Evolutionary conservation across 2,797 vertebrate species (phyloP).

Genomic region (Lutjanus argentimaculatus): DNA sequence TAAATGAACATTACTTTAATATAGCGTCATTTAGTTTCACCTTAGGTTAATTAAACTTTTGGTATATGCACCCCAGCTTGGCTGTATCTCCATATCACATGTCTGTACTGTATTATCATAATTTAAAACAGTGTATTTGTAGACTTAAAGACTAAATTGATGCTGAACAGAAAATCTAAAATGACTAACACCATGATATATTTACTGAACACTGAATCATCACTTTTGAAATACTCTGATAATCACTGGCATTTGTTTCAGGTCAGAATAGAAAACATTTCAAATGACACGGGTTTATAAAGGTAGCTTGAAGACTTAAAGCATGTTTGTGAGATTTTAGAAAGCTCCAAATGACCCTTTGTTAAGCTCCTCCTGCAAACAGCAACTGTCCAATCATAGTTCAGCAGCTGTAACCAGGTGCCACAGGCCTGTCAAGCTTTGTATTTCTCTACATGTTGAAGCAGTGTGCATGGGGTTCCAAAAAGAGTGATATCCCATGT

Average conservation of each 20-base stretch:
- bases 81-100: not conserved
- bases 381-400: no score
- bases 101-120: not conserved
- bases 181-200: conserved; percentile 1
- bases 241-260: conserved; percentile 2
- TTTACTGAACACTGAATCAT: conserved; percentile 14
- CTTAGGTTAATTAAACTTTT: conserved; percentile 8
- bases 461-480: no score
- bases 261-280: not conserved
- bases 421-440: no score
- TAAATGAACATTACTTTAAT: not conserved
- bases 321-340: not conserved
- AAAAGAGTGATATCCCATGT: no score
- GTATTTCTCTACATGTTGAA: no score
- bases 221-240: not conserved
- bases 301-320: not conserved
- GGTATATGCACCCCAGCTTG: not conserved
- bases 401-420: no score
- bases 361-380: no score
- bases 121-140: conserved; percentile 13
- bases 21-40: conserved; percentile 3
- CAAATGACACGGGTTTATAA: not conserved
- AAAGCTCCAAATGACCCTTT: not conserved
- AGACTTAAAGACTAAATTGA: not conserved
- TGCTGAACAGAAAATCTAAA: not conserved